phyloP scores from a whole-genome alignment of 53 echinoderm and acorn worm genomes.

The Crossaster papposus region DNA sequence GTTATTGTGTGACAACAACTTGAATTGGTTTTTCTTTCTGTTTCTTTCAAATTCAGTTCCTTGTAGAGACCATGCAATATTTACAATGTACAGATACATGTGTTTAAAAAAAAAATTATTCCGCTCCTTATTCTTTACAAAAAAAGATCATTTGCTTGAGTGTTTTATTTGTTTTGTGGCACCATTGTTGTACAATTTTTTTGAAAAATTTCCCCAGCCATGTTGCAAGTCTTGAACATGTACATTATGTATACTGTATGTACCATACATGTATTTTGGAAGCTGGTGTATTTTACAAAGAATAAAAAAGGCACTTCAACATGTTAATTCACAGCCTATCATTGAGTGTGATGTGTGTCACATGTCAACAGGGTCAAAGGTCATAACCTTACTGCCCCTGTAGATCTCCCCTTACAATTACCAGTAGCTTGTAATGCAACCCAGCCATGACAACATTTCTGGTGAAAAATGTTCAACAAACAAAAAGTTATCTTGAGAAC shows the following conservation, averaged over 20 bases:
- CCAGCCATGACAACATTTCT: background rate
- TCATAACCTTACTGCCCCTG: slow-evolving; percentile 1
- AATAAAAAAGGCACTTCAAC: slow-evolving; percentile 2
- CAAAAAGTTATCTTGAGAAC: too few relatives aligned
- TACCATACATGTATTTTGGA: background rate
- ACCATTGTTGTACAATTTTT: too few relatives aligned
- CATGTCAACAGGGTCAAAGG: slow-evolving; percentile 50
- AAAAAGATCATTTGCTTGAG: too few relatives aligned
- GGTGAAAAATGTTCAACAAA: background rate
- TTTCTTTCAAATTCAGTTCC: background rate
- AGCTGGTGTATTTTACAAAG: too few relatives aligned
- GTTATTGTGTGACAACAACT: background rate
- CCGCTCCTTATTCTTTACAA: too few relatives aligned
- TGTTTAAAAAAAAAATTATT: too few relatives aligned
- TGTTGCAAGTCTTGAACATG: too few relatives aligned
- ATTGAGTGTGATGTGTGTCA: slow-evolving; percentile 20
- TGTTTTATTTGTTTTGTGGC: too few relatives aligned
- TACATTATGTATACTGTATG: background rate
- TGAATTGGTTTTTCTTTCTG: background rate
- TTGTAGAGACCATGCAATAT: background rate
- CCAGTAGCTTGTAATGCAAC: background rate
- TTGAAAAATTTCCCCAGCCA: too few relatives aligned
- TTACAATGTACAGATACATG: background rate
- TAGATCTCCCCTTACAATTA: background rate
- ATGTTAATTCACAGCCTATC: slow-evolving; percentile 32